Base-by-base conservation (phyloP, 2,797 vertebrate genomes). In the Diglossa cyanea region DNA sequence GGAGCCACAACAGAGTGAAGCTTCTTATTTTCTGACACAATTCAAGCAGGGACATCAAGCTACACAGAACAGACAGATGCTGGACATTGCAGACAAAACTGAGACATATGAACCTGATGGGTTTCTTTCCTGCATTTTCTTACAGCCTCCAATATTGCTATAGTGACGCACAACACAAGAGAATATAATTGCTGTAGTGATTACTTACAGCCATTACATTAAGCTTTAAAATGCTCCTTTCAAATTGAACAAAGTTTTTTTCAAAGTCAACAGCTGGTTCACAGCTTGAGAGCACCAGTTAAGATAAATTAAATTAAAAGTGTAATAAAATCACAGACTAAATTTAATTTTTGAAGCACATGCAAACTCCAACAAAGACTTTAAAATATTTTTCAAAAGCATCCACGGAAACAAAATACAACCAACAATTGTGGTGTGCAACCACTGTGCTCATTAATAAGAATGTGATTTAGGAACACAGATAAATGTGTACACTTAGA, bases 241-340 rank as follows among this genome's bases (percentile, higher is more conserved):
- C 97, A 97, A 97, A 98, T 97, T 97, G 97, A 98, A 98, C 98
- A 98, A 98, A 97, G 97, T 97, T 98, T 98, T 98, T 98, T 98
- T 97, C 97, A 97, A 98, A 98, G 97, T 97, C 96, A 98, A 98
- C 98, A 98, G 97, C 98, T 98, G 98, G 97, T 95, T 97, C 98
- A 95, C 98, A 98, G 98, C 98, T 98, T 98, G 98, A 97, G 97
- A 96, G 96, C 96, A 98, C 97, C 97, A 93, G 93, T 98, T 98
- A 98, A 97, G 97, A 98, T 98, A 98, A 98, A 98, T 98, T 98
- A 98, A 98, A 98, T 98, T 97, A 98, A 98, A 98, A 95, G 94
- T 96, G 96, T 98, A 98, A 98, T 98, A 98, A 98, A 98, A 98
- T 97, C 96, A 97, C 97, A 96, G 96, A 85, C 97, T 97, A 98